Conservation (phyloP, 2,113 vertebrate species). For the Oncorhynchus tshawytscha region DNA sequence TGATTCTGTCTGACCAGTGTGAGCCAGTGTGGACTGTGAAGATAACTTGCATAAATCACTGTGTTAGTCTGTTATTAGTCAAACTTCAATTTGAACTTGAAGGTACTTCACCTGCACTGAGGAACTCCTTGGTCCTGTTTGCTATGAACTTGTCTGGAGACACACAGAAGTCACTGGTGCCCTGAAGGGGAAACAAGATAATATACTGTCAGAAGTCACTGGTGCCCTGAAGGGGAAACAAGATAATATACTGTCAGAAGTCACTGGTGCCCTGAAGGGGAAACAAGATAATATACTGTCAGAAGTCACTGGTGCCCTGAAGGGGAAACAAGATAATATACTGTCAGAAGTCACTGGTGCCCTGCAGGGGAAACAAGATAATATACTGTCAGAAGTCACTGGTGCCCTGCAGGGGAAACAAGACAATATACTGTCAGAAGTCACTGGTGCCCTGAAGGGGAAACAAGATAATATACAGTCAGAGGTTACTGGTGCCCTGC, state of each 20-base stretch:
- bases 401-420: constrained; percentile 76
- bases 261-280: neutral
- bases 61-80: too few species aligned
- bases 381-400: constrained; percentile 84
- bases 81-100: neutral
- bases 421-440: neutral
- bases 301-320: neutral
- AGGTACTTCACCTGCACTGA: constrained; percentile 75
- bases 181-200: too few species aligned
- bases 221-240: too few species aligned
- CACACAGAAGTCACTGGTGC: constrained; percentile 85
- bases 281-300: neutral
- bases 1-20: too few species aligned
- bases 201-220: too few species aligned
- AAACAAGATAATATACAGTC: neutral
- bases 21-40: neutral
- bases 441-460: neutral
- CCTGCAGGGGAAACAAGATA: too few species aligned
- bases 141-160: constrained; percentile 89
- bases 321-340: neutral
- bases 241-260: neutral
- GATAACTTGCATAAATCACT: neutral
- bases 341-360: neutral
- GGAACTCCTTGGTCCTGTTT: constrained; percentile 80
- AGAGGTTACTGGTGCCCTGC: too few species aligned